Percentiles rank a stretch among this genome's conserved stretches.
Conservation (phyloP, 2,797 vertebrate species). For the Microctenopoma steveboyesi region DNA sequence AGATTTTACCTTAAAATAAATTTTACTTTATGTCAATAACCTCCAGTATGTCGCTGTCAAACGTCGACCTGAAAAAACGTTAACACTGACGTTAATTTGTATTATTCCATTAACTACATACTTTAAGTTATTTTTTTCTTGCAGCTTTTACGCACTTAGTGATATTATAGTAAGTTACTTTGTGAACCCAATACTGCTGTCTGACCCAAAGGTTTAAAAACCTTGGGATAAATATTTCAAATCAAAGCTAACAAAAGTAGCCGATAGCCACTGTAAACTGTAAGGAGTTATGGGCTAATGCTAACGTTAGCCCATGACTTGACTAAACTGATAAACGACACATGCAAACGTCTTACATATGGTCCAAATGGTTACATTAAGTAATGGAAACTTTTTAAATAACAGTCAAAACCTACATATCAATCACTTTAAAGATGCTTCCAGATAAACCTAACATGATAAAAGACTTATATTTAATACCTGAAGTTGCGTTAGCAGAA, state of each 20-base stretch:
- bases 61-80: too few species aligned
- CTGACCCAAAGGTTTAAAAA: fast-evolving
- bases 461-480: background rate
- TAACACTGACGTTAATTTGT: too few species aligned
- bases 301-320: slow-evolving; percentile 76
- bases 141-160: fast-evolving
- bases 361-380: background rate
- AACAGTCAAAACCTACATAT: fast-evolving
- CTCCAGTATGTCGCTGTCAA: too few species aligned
- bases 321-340: slow-evolving; percentile 52
- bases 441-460: fast-evolving
- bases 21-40: too few species aligned
- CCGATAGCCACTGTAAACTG: slow-evolving; percentile 6
- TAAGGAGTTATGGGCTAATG: slow-evolving; percentile 17
- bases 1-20: too few species aligned
- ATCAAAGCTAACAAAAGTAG: slow-evolving; percentile 16
- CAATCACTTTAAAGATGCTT: fast-evolving
- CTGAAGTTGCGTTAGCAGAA: slow-evolving; percentile 35
- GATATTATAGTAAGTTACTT: fast-evolving
- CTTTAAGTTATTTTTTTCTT: too few species aligned
- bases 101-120: too few species aligned
- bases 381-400: fast-evolving
- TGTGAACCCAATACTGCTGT: fast-evolving
- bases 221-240: slow-evolving; percentile 6
- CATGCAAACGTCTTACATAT: background rate